These are phyloP conservation scores for Drosophila carrolli DNA, from an alignment of 1,140 invertebrate genomes.

Conservation along the genomic window DNA sequence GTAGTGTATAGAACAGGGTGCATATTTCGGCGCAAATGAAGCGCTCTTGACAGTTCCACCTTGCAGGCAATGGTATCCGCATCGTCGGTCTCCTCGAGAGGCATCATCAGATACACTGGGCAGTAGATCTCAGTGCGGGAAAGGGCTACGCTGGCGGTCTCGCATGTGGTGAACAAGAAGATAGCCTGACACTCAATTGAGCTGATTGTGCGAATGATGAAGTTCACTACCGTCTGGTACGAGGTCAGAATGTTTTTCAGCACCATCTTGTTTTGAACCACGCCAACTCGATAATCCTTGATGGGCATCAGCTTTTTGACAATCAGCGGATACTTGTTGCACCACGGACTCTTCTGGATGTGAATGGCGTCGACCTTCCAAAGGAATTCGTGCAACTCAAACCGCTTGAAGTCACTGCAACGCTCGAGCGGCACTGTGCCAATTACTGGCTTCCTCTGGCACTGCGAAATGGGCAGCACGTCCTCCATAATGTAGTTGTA, in stretches of 20 bases:
- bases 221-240: constrained; percentile 74
- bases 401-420: constrained; percentile 75
- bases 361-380: constrained; percentile 75
- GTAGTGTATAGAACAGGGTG: constrained; percentile 63
- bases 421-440: constrained; percentile 74
- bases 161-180: constrained; percentile 64
- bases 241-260: constrained; percentile 69
- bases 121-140: constrained; percentile 73
- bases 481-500: constrained; percentile 77
- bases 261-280: constrained; percentile 53
- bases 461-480: constrained; percentile 69
- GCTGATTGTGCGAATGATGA: constrained; percentile 76
- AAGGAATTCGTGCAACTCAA: constrained; percentile 77
- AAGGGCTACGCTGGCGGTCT: constrained; percentile 68
- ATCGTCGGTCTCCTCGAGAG: constrained; percentile 51
- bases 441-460: constrained; percentile 71
- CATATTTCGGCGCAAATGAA: constrained; percentile 70
- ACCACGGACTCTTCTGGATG: constrained; percentile 81
- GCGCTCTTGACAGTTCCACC: constrained; percentile 49
- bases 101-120: constrained; percentile 71
- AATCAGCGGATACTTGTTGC: constrained; percentile 79
- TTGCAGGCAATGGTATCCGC: constrained; percentile 52
- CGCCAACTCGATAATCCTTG: constrained; percentile 63
- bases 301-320: constrained; percentile 80
- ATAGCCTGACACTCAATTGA: constrained; percentile 81